Conservation (phyloP, 2,113 vertebrate genomes). For the Macroglossus sobrinus region DNA sequence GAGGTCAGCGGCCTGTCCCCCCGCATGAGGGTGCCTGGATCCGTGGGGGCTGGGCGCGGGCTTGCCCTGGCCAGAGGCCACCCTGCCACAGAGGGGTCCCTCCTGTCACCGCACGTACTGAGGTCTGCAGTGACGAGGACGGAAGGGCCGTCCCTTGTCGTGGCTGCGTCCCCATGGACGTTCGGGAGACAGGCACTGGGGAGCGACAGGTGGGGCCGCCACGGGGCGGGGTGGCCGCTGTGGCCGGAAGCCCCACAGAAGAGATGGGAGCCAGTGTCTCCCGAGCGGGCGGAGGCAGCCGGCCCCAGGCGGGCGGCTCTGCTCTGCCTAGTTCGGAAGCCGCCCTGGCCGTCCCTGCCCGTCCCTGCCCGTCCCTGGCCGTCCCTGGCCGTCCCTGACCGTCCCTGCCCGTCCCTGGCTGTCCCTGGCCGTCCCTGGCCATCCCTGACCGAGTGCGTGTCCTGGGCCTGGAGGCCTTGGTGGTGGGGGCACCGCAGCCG, state of each 20-base stretch:
- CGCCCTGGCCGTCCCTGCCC: fast-evolving
- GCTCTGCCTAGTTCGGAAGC: not conserved
- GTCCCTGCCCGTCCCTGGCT: fast-evolving
- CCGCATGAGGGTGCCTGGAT: fast-evolving
- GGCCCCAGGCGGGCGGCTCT: not conserved
- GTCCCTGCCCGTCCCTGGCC: no score
- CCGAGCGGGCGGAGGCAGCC: not conserved
- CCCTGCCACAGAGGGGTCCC: no score
- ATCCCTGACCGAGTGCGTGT: no score
- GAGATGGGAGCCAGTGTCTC: not conserved
- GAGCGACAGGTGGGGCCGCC: not conserved
- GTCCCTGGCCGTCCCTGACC: no score
- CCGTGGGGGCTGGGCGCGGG: not conserved
- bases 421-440: no score
- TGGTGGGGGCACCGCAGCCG: no score
- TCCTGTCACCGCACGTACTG: no score
- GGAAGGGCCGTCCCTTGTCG: fast-evolving
- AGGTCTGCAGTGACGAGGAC: fast-evolving
- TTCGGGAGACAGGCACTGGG: not conserved
- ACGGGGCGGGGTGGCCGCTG: not conserved
- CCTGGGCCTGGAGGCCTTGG: not conserved
- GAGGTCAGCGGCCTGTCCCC: not conserved
- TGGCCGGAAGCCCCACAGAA: not conserved
- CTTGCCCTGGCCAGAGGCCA: no score
- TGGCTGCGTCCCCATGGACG: fast-evolving